A percentile compares a stretch with the other conserved stretches of the same genome.
These are phyloP conservation scores for Daktulosphaira vitifoliae DNA, from an alignment of 1,140 invertebrate genomes.

Conservation along the genomic window DNA sequence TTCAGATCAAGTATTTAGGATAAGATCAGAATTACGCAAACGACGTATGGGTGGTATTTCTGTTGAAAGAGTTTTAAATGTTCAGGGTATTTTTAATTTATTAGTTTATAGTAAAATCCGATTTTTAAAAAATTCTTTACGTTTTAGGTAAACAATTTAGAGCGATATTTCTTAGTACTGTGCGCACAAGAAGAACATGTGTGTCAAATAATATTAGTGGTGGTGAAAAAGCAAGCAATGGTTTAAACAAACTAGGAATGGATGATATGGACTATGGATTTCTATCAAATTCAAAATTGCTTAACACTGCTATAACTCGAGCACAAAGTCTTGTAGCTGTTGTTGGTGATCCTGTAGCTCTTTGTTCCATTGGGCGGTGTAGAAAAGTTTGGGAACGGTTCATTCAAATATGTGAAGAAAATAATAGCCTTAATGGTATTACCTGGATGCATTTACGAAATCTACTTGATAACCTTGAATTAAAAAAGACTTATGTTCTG, in stretches of 20 bases:
- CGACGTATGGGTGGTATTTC: conserved; percentile 63
- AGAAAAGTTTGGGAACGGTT: conserved; percentile 76
- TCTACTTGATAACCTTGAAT: conserved; percentile 62
- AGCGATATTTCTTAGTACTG: conserved; percentile 75
- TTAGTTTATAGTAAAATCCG: too few species aligned
- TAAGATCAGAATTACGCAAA: conserved; percentile 69
- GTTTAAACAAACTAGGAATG: conserved; percentile 41
- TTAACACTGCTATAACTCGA: conserved; percentile 80
- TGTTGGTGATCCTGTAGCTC: conserved; percentile 76
- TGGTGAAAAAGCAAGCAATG: conserved; percentile 41
- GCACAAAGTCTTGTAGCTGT: conserved; percentile 80
- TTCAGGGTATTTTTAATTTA: conserved; percentile 79
- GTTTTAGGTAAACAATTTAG: conserved; percentile 70
- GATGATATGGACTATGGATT: conserved; percentile 74
- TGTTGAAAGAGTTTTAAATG: conserved; percentile 77
- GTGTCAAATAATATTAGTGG: conserved; percentile 20
- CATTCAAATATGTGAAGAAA: conserved; percentile 61
- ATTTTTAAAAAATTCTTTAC: too few species aligned
- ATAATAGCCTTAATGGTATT: conserved; percentile 67
- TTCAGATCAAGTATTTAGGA: conserved; percentile 71
- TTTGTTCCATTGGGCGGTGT: conserved; percentile 75
- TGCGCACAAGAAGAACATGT: conserved; percentile 67
- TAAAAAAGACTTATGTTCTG: conserved; percentile 63
- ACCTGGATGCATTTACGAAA: conserved; percentile 57
- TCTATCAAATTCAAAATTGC: conserved; percentile 70